Conservation (phyloP, 2,113 vertebrate species). For the Orthonyx spaldingii region DNA sequence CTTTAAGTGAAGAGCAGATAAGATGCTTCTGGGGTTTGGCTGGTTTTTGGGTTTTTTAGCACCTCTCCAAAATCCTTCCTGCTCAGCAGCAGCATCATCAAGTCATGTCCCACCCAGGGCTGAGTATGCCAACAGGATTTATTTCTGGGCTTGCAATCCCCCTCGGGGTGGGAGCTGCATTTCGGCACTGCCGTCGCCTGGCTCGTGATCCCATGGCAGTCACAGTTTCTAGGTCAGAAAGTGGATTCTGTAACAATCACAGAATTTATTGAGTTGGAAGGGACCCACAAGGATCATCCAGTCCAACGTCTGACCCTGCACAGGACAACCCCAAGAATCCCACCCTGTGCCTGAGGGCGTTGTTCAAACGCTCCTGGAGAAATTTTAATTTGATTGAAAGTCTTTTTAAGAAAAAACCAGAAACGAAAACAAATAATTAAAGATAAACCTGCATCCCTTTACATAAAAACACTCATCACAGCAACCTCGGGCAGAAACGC, state of each 20-base stretch:
- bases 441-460: not conserved
- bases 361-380: not conserved
- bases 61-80: not conserved
- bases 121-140: not conserved
- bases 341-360: fast-evolving
- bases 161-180: not conserved
- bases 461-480: not conserved
- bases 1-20: not conserved
- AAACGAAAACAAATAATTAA: not conserved
- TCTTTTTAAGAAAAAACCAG: not conserved
- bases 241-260: not conserved
- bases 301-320: too few relatives aligned
- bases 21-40: not conserved
- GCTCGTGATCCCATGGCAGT: not conserved
- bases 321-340: not conserved
- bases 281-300: not conserved
- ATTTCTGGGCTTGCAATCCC: not conserved
- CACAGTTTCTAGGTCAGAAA: not conserved
- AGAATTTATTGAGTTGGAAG: not conserved
- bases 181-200: not conserved
- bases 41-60: fast-evolving
- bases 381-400: not conserved
- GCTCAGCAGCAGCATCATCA: not conserved
- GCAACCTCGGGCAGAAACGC: not conserved
- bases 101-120: not conserved